phyloP scores from a whole-genome alignment of 2,797 vertebrate genomes.

The Perodicticus potto region DNA sequence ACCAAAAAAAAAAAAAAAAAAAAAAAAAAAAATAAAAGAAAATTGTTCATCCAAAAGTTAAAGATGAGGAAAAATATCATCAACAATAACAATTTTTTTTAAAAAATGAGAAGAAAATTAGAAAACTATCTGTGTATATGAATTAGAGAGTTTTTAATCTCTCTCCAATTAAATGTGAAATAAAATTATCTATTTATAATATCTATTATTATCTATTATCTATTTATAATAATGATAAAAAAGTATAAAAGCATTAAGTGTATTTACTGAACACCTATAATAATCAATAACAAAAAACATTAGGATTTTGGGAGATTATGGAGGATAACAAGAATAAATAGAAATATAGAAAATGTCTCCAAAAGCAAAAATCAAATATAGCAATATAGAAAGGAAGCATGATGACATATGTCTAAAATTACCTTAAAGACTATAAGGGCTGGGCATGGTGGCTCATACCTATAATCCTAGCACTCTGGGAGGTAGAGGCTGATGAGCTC shows the following conservation, averaged over 20 bases:
- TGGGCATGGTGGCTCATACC: too few relatives aligned
- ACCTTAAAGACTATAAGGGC: background rate
- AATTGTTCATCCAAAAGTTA: background rate
- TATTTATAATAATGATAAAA: slow-evolving; percentile 13
- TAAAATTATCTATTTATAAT: too few relatives aligned
- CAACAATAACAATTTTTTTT: background rate
- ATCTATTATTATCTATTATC: too few relatives aligned
- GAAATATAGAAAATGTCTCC: background rate
- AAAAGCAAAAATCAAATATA: background rate
- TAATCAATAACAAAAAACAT: background rate
- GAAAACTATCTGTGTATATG: background rate
- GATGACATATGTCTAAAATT: background rate
- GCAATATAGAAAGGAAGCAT: background rate
- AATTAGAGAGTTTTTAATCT: background rate
- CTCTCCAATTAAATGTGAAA: background rate
- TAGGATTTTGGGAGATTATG: background rate
- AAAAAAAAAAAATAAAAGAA: background rate
- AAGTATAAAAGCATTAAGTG: background rate
- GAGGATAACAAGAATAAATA: background rate
- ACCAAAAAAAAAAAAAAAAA: background rate
- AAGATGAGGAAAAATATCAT: background rate
- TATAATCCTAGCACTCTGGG: too few relatives aligned
- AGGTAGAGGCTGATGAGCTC: too few relatives aligned
- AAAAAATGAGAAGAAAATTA: background rate
- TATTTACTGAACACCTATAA: background rate